phyloP scores from a whole-genome alignment of 2,797 vertebrate genomes.

The Malacoraja senta region DNA sequence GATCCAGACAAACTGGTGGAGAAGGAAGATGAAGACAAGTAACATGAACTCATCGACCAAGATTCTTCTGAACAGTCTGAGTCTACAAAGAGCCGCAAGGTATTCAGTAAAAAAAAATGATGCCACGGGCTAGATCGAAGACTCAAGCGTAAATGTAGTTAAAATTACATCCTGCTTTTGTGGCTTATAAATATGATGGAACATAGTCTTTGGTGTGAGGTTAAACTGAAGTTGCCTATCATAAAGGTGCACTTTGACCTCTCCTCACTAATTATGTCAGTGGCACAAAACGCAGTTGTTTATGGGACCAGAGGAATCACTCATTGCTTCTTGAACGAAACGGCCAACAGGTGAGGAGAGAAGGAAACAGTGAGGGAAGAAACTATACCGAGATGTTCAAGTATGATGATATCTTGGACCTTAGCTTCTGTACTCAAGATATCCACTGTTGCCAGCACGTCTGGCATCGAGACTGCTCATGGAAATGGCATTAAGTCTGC shows the following conservation, averaged over 20 bases:
- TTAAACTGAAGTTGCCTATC: conserved; percentile 70
- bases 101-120: conserved; percentile 51
- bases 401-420: conserved; percentile 71
- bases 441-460: conserved; percentile 86
- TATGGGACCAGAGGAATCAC: conserved; percentile 80
- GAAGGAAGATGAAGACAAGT: conserved; percentile 52
- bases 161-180: conserved; percentile 57
- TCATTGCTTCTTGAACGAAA: conserved; percentile 77
- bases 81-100: not conserved
- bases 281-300: conserved; percentile 69
- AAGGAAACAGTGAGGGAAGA: conserved; percentile 79
- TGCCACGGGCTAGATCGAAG: conserved; percentile 40
- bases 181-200: conserved; percentile 71
- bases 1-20: conserved; percentile 42
- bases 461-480: conserved; percentile 83
- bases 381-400: conserved; percentile 83
- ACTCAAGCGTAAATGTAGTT: conserved; percentile 57
- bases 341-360: conserved; percentile 55
- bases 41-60: not conserved
- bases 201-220: conserved; percentile 81
- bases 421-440: conserved; percentile 79
- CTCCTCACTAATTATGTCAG: conserved; percentile 65
- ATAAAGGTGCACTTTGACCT: conserved; percentile 82
- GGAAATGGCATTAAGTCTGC: conserved; percentile 78
- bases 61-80: conserved; percentile 39